phyloP scores from a whole-genome alignment of 2,797 vertebrate species.

The Cryptoblepharus egeriae region DNA sequence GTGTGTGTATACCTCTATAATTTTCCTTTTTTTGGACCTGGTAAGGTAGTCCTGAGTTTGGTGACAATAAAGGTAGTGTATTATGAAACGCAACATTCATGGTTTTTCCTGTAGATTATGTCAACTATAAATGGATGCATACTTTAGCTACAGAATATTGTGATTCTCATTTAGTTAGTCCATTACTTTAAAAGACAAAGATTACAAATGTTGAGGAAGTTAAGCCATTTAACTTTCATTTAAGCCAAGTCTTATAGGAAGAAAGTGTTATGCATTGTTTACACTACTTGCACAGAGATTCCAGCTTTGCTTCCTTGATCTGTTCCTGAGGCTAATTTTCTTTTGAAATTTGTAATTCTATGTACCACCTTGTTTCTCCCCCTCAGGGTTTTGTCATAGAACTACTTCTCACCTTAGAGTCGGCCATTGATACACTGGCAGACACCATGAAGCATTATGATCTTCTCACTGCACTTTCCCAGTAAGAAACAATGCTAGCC shows the following conservation, averaged over 20 bases:
- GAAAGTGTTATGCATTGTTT: background rate
- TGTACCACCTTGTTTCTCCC: slow-evolving; percentile 21
- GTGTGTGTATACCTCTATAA: too few species aligned
- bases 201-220: background rate
- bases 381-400: slow-evolving; percentile 97
- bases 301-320: background rate
- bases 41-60: background rate
- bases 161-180: background rate
- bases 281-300: background rate
- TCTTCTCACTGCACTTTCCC: slow-evolving; percentile 93
- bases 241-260: background rate
- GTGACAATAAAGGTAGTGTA: background rate
- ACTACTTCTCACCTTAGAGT: slow-evolving; percentile 95
- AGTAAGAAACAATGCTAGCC: slow-evolving; percentile 83
- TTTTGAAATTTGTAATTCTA: background rate
- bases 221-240: background rate
- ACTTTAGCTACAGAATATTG: background rate
- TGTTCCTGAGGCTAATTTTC: background rate
- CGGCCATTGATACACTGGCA: slow-evolving; percentile 95
- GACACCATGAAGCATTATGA: slow-evolving; percentile 98
- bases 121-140: background rate
- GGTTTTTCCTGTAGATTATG: background rate
- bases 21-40: background rate
- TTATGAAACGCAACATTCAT: background rate
- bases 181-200: background rate